Evolutionary conservation across 2,797 vertebrate species (phyloP), one percentile per base, ranked within the genome.

Genomic region (Smutsia temminckii): DNA sequence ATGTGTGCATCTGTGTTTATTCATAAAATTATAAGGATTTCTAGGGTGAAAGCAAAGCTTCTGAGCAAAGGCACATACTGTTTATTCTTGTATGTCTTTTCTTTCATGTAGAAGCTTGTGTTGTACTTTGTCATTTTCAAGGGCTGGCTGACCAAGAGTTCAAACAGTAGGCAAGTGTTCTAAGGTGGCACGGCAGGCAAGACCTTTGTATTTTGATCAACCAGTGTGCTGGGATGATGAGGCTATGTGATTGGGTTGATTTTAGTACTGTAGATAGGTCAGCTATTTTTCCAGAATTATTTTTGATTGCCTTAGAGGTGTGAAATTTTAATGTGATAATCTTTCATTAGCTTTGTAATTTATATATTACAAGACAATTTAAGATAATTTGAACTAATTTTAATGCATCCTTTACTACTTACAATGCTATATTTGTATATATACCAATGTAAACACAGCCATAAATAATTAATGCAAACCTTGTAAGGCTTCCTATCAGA

Each of bases 1-100:
- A 66, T 61, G 83, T 91, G 14, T 86, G 8, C 53, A 0, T 63
- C 21, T 95, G 96, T 66, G 8, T 96, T 84, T 88, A 74, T 71
- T 89, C 64, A 95, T 17, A 91, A 69, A 16, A 86, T 89, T 74
- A 69, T 89, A 93, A 63, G 74, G 37, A 95, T 95, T 96, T 97
- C 94, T 97, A 91, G 79, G 91, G 71, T 97, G 84, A 80, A 94
- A 97, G 85, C 89, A 91, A 93, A 83, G 40, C 90, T 93, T 91
- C 74, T 75, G 46, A 87, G 83, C 97, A 46, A 96, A 75, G 96
- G 66, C 87, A 2, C 0, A 91, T 53, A 49, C 81, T 97, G 61
- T 97, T 79, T 40, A 85, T 87, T 91, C 57, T 81, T 59, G 13
- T 42, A 75, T 92, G 93, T 68, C 55, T 89, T 96, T 94, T 91